Base-by-base conservation (phyloP, 2,888 invertebrate species). In the Podotricha telesiphe region DNA sequence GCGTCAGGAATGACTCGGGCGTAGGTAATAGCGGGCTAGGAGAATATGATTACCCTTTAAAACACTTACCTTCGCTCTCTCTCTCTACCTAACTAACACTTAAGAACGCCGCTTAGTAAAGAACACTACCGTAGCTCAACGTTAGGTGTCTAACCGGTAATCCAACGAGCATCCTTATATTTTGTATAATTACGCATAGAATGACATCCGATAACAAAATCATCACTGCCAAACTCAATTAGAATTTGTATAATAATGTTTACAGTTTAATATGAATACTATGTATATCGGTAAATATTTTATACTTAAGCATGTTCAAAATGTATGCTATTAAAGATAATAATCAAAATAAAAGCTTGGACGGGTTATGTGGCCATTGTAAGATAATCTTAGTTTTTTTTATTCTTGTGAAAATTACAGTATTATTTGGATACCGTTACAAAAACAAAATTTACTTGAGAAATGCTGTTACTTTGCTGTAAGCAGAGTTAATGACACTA, bases 401-500 rank as follows among this genome's bases (percentile, higher is more conserved):
- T 67, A 56, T 50, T 65, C 48, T 28, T 65, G 50, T 40, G 47
- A 67, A 63, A 66, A 65, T 51, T 58, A 53, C 55, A 62, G 65
- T 67, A 51, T 40, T 64, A 62, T 72, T 15, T 56, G 22, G 10
- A 61, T 67, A 59, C 61, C 64, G 69, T 64, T 72, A 69, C 40
- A 37, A 61, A 45, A 67, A 37, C 53, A 67, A 67, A 66, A 67
- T 62, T 34, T 20, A 61, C 61, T 53, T 17, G 45, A 59, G 53
- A 67, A 47, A 67, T 62, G 61, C 67, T 62, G 61, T 63, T 70
- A 53, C 50, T 63, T 55, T 59, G 66, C 67, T 62, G 55, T 67
- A 67, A 61, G 51, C 59, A 61, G 28, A 51, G 45, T 62, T 61
- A 55, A 62, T 45, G 45, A 42, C 50, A 42, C 42, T 2, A 55